Evolutionary conservation across 2,797 vertebrate genomes (phyloP).

Genomic region (Columba guinea): DNA sequence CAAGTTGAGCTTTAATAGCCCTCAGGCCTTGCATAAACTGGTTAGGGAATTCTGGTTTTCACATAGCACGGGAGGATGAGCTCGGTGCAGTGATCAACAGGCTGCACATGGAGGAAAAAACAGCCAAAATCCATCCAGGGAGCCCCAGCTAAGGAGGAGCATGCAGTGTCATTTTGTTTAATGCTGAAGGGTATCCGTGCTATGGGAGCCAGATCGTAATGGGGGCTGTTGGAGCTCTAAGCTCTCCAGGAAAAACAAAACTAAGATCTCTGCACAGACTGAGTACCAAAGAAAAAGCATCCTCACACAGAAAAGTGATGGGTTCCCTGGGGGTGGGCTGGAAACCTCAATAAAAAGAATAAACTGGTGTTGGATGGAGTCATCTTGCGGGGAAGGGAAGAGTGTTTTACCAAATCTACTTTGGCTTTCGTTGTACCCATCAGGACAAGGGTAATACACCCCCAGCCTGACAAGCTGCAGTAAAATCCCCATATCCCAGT

Average conservation of each 20-base stretch:
- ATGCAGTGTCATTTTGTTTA: neutral
- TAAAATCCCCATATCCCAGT: neutral
- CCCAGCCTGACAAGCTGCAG: neutral
- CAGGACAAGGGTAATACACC: neutral
- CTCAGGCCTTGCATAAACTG: neutral
- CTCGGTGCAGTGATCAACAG: neutral
- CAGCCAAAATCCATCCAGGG: neutral
- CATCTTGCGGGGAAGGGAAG: neutral
- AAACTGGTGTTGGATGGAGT: neutral
- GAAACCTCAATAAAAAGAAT: neutral
- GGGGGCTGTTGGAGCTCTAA: neutral
- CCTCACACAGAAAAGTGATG: rapidly evolving
- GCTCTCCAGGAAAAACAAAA: neutral
- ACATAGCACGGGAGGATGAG: rapidly evolving
- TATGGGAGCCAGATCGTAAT: neutral
- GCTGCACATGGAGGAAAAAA: neutral
- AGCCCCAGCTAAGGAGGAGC: neutral
- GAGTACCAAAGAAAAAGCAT: neutral
- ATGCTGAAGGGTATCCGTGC: neutral
- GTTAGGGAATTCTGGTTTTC: neutral
- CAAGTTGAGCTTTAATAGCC: neutral
- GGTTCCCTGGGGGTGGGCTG: neutral
- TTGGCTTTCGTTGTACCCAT: neutral
- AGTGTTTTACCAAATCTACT: neutral
- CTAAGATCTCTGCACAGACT: neutral